Conservation (phyloP, 2,797 vertebrate genomes). For the Tenualosa thibaudeaui region DNA sequence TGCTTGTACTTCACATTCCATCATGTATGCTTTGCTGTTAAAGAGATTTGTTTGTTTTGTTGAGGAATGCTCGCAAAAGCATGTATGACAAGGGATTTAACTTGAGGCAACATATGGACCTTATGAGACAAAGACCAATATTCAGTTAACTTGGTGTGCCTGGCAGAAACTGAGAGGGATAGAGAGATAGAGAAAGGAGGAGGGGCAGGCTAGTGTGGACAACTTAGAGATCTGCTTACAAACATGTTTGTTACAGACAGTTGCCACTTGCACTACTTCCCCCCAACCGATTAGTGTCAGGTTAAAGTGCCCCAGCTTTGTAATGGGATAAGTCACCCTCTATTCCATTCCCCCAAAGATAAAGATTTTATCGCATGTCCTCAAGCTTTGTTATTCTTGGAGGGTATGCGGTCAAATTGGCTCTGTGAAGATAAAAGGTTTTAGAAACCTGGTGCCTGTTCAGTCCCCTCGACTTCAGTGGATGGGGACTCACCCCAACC, state of each 20-base stretch:
- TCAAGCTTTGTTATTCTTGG: constrained; percentile 10
- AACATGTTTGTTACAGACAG: neutral
- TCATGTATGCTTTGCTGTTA: constrained; percentile 20
- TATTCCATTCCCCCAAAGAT: constrained; percentile 16
- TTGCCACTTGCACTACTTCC: neutral
- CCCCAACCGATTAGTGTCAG: constrained; percentile 20
- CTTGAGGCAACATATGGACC: constrained; percentile 25
- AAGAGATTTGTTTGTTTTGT: constrained; percentile 41
- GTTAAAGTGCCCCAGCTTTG: constrained; percentile 13
- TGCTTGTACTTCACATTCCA: constrained; percentile 29
- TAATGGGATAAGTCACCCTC: constrained; percentile 19
- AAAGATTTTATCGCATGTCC: constrained; percentile 17
- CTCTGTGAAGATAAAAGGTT: constrained; percentile 21
- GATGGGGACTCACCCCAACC: neutral
- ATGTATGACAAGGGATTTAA: constrained; percentile 50
- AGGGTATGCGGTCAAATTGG: constrained; percentile 14
- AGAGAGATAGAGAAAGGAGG: neutral
- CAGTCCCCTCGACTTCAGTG: constrained; percentile 4
- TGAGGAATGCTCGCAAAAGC: constrained; percentile 29
- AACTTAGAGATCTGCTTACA: neutral
- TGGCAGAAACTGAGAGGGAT: constrained; percentile 14
- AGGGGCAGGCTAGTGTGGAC: neutral
- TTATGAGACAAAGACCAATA: constrained; percentile 39
- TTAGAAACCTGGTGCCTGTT: neutral
- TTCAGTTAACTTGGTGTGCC: constrained; percentile 42